Base-by-base conservation (phyloP, 2,888 invertebrate species). In the Axea sp. region DNA sequence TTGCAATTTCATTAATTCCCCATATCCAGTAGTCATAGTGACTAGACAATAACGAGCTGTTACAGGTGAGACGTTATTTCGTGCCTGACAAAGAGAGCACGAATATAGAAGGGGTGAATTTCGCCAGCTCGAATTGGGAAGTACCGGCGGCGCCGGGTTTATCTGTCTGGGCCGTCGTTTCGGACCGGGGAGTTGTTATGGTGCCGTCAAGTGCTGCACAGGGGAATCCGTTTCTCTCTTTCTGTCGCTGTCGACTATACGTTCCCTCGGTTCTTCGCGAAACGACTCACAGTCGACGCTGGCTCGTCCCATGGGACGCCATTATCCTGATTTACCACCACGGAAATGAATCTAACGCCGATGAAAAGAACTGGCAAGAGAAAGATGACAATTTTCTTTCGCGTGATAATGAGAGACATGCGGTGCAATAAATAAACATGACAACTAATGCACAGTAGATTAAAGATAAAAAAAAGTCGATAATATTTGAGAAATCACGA, bases 261-360 rank as follows among this genome's bases (percentile, higher is more conserved):
- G 14, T 49, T 55, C 64, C 59, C 60, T 60, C 71, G 49, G 51
- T 53, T 45, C 45, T 60, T 68, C 55, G 62, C 76, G 80, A 77
- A 80, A 79, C 80, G 78, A 77, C 77, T 76, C 79, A 75, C 77
- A 79, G 80, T 80, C 77, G 80, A 60, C 77, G 72, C 77, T 71
- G 59, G 45, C 69, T 75, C 65, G 57, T 78, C 82, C 82, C 83
- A 75, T 65, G 82, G 83, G 84, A 77, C 82, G 78, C 82, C 80
- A 85, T 86, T 85, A 85, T 85, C 82, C 82, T 83, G 85, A 86
- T 84, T 85, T 83, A 81, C 78, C 78, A 77, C 71, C 73, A 76
- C 74, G 69, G 68, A 76, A 77, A 77, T 79, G 76, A 79, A 64
- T 78, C 77, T 80, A 57, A 35, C 49, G 22, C 24, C 57, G 51